Conservation (phyloP, 2,797 vertebrate genomes). For the Sebastes umbrosus region DNA sequence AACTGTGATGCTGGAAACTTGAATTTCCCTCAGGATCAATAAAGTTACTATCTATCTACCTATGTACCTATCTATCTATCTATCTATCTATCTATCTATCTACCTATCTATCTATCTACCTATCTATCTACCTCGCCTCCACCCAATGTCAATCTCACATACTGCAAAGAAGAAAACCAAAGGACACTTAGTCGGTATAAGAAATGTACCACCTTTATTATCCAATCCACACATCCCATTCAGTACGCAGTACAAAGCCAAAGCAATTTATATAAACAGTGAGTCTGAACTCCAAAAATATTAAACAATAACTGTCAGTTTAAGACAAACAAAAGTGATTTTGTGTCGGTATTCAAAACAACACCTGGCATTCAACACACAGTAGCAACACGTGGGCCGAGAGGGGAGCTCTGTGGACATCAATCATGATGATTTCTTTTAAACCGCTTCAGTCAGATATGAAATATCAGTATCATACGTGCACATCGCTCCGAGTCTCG, state of each 20-base stretch:
- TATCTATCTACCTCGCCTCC: no score
- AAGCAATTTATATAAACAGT: slow-evolving; percentile 66
- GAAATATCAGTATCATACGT: slow-evolving; percentile 45
- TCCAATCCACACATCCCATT: slow-evolving; percentile 83
- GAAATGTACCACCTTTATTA: slow-evolving; percentile 87
- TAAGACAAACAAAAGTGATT: slow-evolving; percentile 35
- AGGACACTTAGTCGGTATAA: slow-evolving; percentile 26
- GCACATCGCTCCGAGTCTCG: slow-evolving; percentile 31
- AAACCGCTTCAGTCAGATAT: slow-evolving; percentile 42
- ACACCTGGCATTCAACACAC: slow-evolving; percentile 50
- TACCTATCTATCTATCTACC: no score
- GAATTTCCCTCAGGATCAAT: no score
- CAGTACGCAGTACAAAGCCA: slow-evolving; percentile 82
- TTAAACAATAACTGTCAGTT: slow-evolving; percentile 59
- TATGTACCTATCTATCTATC: no score
- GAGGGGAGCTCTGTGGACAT: slow-evolving; percentile 40
- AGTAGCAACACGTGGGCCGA: slow-evolving; percentile 56
- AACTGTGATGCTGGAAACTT: no score
- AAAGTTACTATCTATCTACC: no score
- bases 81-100: no score
- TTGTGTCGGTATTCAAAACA: slow-evolving; percentile 40
- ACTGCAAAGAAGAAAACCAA: not conserved
- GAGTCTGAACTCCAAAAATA: slow-evolving; percentile 52
- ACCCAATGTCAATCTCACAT: no score
- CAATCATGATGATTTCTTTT: slow-evolving; percentile 31